A percentile compares a stretch with the other conserved stretches of the same genome.
Conservation (phyloP, 2,888 invertebrate genomes). For the Cyrtodaria siliqua region DNA sequence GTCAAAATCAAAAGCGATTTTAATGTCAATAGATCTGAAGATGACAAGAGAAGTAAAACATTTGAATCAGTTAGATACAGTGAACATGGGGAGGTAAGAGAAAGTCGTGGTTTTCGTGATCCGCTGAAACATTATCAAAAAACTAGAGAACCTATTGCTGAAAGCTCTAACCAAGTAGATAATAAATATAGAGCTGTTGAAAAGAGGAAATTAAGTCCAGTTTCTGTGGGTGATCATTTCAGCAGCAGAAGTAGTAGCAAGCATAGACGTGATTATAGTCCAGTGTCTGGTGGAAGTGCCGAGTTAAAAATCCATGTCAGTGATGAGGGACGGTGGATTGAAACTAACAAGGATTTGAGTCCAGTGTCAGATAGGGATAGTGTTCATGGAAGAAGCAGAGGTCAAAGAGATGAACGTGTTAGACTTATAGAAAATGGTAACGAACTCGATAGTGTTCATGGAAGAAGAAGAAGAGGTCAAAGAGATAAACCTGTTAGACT, state of each 20-base stretch:
- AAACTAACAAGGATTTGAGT: constrained; percentile 22
- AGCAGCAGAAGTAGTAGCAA: constrained; percentile 8
- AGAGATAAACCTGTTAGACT: background rate
- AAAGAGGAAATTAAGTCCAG: constrained; percentile 30
- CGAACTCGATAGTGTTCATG: background rate
- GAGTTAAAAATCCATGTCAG: constrained; percentile 50
- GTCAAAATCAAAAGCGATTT: too few relatives aligned
- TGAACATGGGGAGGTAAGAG: too few relatives aligned
- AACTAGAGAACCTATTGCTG: too few relatives aligned
- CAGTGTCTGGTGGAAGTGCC: constrained; percentile 32
- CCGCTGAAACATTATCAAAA: too few relatives aligned
- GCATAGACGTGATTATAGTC: constrained; percentile 30
- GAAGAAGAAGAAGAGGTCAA: background rate
- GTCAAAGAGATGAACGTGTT: constrained; percentile 1
- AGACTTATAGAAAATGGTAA: constrained; percentile 1
- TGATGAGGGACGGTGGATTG: constrained; percentile 50
- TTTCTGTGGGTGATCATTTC: constrained; percentile 1
- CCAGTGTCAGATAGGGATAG: constrained; percentile 15
- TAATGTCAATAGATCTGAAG: background rate
- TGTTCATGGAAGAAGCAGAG: background rate
- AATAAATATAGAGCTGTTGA: background rate
- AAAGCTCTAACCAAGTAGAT: background rate
- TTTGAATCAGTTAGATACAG: background rate
- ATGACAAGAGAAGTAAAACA: background rate
- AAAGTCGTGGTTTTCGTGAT: too few relatives aligned